Base-by-base conservation (phyloP, 2,797 vertebrate species). In the Ptychadena robeensis region DNA sequence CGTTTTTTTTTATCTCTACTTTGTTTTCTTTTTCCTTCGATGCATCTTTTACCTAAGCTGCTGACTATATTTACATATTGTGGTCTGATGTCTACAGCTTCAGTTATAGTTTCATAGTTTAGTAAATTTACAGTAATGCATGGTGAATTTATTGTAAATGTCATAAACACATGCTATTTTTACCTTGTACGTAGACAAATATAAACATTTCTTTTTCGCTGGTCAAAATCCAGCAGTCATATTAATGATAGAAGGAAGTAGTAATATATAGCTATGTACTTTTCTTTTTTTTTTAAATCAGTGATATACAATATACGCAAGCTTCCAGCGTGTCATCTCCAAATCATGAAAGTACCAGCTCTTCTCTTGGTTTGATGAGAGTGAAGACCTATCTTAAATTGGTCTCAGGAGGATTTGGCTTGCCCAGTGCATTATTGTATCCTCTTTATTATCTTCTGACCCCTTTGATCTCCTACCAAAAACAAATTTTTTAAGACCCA, bases 381-480 rank as follows among this genome's bases (percentile, higher is more conserved):
- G 71, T 70, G 65, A 85, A 72, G 71, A 85, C 71, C 82, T 80
- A 65, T 69, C 82, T 65, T 61, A 85, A 85, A 85, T 80, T 85
- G 82, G 82, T 80, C 82, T 85, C 82, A 44, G 44, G 82, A 74
- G 82, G 66, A 59, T 85, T 70, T 84, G 25, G 32, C 82, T 31
- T 75, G 77, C 65, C 57, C 78, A 18, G n/a, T 64, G 65, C 34
- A 59, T 80, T 80, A 85, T 85, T 80, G 82, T 74, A 73, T 85
- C 65, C 82, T 80, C 82, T 85, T 85, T 85, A 75, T 85, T 85
- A 85, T 85, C 67, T 80, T 9, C 37, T 85, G 82, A 85, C 71
- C 82, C 70, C 72, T 85, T 85, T 80, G 71, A 80, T 85, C 82
- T 80, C 30, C 57, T 18, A 74, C 82, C 70, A 75, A 80, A 80